Base-by-base conservation (phyloP, 2,113 vertebrate genomes). In the Rhinoderma darwinii region DNA sequence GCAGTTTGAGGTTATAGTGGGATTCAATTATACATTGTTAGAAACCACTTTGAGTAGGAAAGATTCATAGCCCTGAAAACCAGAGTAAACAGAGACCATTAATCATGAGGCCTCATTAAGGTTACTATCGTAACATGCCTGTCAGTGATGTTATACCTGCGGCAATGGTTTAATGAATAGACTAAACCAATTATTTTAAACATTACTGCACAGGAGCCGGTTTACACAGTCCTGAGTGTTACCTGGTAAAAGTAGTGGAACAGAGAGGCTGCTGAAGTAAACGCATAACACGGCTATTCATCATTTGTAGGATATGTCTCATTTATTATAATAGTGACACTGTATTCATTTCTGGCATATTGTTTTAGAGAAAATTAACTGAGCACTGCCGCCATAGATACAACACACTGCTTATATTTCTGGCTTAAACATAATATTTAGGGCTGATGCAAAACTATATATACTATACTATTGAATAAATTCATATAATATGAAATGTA, bases 111-210 rank as follows among this genome's bases (percentile, higher is more conserved):
- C 82, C 82, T 84, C 66, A 84, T 70, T 70, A 84, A 59, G 27
- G 70, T 18, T 75, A 27, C 50, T 75, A 84, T 84, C 68, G 75
- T 50, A 74, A 74, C 47, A 75, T 59, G 32, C 39, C 47, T 75
- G 83, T 54, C 37, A 73, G 30, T 20, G 70, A n/a, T 32, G 25
- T 59, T 44, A 20, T 54, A 84, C 83, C 70, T 75, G 30, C 32
- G 37, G 70, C 83, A 84, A 75, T 43, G 56, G 25, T 84, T 84
- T 54, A 84, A 84, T 72, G 59, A 84, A 75, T 84, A 84, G 70
- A 51, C 78, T 63, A 63, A 81, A 84, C 50, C 66, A 59, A 84
- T 84, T 43, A 74, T 84, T 27, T 56, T n/a, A 41, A 59, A 56
- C 66, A 56, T 39, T 35, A 74, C 47, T 56, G 66, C 50, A 84